phyloP scores from a whole-genome alignment of 1,140 invertebrate genomes.

The Pseudachorutes palmiensis region DNA sequence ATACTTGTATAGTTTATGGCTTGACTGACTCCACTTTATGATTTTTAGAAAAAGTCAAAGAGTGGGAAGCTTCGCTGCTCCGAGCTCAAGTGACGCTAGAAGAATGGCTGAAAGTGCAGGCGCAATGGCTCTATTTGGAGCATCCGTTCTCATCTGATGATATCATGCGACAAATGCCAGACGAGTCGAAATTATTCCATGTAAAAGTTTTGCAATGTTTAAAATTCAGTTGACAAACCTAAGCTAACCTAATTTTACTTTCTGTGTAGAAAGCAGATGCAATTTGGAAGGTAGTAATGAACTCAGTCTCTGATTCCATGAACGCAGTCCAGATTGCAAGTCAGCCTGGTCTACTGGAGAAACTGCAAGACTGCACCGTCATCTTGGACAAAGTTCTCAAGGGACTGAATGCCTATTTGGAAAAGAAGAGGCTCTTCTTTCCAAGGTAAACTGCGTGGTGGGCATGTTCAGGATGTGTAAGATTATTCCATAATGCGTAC shows the following conservation, averaged over 20 bases:
- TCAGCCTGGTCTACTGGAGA: conserved; percentile 61
- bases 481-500: too few relatives aligned
- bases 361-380: conserved; percentile 60
- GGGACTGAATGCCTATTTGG: conserved; percentile 80
- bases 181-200: conserved; percentile 69
- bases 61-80: conserved; percentile 72
- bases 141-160: conserved; percentile 90
- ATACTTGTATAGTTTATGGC: too few relatives aligned
- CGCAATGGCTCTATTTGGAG: conserved; percentile 83
- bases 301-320: conserved; percentile 59
- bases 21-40: too few relatives aligned
- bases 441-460: too few relatives aligned
- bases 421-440: conserved; percentile 84
- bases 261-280: conserved; percentile 55
- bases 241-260: conserved; percentile 9
- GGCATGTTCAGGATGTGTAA: too few relatives aligned
- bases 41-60: conserved; percentile 57
- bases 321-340: conserved; percentile 65
- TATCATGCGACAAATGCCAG: conserved; percentile 85
- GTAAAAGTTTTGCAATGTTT: conserved; percentile 27
- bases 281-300: conserved; percentile 74
- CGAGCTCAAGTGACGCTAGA: conserved; percentile 71
- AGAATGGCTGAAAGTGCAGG: conserved; percentile 72
- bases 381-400: conserved; percentile 73
- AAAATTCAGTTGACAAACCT: background rate